Evolutionary conservation across 2,113 vertebrate species (phyloP), one percentile per base, ranked within the genome.

Genomic region (Sinocyclocheilus maitianheensis): DNA sequence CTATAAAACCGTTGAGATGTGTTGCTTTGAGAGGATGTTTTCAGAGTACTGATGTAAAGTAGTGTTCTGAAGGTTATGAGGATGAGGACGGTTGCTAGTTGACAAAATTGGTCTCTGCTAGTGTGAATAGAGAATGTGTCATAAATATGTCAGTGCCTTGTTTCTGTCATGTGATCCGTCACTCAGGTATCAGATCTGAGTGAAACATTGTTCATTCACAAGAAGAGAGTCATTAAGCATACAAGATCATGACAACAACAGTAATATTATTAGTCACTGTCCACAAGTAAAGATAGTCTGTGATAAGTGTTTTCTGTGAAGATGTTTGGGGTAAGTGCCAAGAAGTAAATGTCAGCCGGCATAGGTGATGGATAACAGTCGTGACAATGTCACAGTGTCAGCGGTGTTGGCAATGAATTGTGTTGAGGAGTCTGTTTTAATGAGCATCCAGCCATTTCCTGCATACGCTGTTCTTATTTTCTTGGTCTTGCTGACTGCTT

Each of bases 301-400:
- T 83, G 81, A 72, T 37, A 16, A 58, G 67, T 72, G 48, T 3
- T 58, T 72, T 67, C 24, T 69, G 46, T 83, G 81, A 71, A 51
- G 77, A 72, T 55, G 58, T 72, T 72, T 83, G 67, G 65, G 48
- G 7, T 69, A 72, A 40, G 48, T 55, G 81, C 65, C 65, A 83
- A 55, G 51, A 72, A 72, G 18, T 69, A 83, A 83, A 83, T 58
- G 46, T 37, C 67, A 83, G 67, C 16, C 48, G 3, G 67, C 40
- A 83, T 55, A 83, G 67, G 65, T 83, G 81, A 83, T 53, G 43
- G 81, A 72, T 83, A 83, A 40, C 67, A 71, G 81, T 72, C 26
- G 18, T 72, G 81, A 83, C 67, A 72, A 72, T 83, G 48, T 83
- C 81, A 55, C 48, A 1, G 67, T 83, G 48, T 81, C 43, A 65